A percentile compares a stretch with the other conserved stretches of the same genome.
Evolutionary conservation across 2,113 vertebrate species (phyloP).

Genomic region (Pantherophis guttatus): DNA sequence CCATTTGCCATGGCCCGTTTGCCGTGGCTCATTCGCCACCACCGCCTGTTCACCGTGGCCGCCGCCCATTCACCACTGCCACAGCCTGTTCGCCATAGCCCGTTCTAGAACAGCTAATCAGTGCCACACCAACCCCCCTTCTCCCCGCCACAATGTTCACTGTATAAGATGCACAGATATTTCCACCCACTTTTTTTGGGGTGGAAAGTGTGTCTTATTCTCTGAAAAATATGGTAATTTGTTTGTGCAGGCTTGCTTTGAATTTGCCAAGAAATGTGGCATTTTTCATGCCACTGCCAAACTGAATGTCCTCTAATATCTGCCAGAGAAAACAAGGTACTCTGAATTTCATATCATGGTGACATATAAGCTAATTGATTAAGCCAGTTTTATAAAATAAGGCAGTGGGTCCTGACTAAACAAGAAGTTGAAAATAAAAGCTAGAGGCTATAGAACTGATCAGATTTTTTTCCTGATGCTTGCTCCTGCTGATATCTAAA

Average conservation of each 20-base stretch:
- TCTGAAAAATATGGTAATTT: no score
- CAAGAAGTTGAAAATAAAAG: not conserved
- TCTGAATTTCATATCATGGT: not conserved
- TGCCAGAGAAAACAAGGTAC: not conserved
- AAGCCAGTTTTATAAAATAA: not conserved
- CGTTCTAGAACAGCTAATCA: no score
- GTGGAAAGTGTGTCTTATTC: no score
- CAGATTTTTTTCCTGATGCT: not conserved
- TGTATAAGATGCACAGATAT: no score
- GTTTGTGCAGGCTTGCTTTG: not conserved
- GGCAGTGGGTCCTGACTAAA: not conserved
- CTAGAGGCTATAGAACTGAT: not conserved
- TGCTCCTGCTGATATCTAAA: not conserved
- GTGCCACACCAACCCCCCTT: no score
- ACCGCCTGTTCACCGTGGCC: no score
- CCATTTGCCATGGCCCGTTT: no score
- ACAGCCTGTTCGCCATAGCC: no score
- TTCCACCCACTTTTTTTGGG: no score
- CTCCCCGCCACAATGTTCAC: no score
- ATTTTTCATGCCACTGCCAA: not conserved
- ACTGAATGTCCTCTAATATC: not conserved
- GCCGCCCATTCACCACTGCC: no score
- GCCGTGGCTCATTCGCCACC: no score
- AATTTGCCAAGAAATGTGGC: not conserved
- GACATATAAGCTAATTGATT: not conserved